Percentiles rank a stretch among this genome's conserved stretches.
Evolutionary conservation across 2,113 vertebrate species (phyloP).

Genomic region (Oncorhynchus tshawytscha): DNA sequence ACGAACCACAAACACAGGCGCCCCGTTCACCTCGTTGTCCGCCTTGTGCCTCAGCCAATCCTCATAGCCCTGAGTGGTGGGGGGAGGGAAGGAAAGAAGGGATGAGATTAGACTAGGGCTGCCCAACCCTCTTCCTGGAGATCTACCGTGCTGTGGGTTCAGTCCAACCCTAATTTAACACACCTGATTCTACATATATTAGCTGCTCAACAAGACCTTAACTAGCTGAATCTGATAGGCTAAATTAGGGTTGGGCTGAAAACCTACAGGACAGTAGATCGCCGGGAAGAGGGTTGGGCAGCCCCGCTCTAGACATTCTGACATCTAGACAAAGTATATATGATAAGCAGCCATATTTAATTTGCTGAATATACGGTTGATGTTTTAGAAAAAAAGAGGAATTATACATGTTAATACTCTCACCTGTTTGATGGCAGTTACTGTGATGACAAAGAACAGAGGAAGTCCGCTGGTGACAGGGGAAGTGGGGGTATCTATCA

Average conservation of each 20-base stretch:
- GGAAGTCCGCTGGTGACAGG: slow-evolving; percentile 97
- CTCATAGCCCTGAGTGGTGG: slow-evolving; percentile 85
- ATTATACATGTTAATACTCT: slow-evolving; percentile 30
- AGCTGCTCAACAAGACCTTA: no score
- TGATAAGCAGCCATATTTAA: not conserved
- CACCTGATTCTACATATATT: no score
- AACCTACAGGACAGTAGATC: no score
- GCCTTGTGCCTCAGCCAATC: slow-evolving; percentile 98
- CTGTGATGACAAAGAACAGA: slow-evolving; percentile 97
- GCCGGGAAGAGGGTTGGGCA: no score
- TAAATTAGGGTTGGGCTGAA: no score
- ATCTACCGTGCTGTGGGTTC: no score
- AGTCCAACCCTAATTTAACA: no score
- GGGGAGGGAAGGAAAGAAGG: not conserved
- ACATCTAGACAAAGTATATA: not conserved
- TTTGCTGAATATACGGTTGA: slow-evolving; percentile 36
- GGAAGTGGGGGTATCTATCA: slow-evolving; percentile 99
- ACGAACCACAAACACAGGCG: slow-evolving; percentile 95
- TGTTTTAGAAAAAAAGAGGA: not conserved
- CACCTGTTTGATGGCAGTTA: slow-evolving; percentile 99
- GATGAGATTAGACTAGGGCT: not conserved
- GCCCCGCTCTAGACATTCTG: not conserved
- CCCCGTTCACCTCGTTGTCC: slow-evolving; percentile 97
- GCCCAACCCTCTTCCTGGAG: no score
- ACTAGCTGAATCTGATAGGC: no score